Evolutionary conservation across 2,888 invertebrate species (phyloP), one percentile per base, ranked within the genome.

Genomic region (Slavum lentiscoides): DNA sequence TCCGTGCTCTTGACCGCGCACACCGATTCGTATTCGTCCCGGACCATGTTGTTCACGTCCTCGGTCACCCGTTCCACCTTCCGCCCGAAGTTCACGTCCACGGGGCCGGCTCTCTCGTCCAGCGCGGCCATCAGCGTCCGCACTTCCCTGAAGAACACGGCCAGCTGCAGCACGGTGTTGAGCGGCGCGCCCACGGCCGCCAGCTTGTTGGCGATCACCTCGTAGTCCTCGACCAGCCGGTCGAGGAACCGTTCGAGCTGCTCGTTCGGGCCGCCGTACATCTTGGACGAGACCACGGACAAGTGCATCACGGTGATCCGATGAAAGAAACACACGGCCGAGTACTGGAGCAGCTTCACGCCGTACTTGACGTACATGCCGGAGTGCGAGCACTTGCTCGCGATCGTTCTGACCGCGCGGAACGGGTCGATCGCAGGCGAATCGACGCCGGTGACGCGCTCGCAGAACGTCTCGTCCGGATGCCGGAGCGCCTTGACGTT

Each of bases 361-460:
- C 67, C 75, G n/a, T 49, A 59, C 0, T 2, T 8, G n/a, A 76
- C 59, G 75, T 59, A 68, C 75, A 30, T 49, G 13, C 67, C 75
- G 0, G 75, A 68, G 17, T 43, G 17, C 9, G 19, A 30, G 6
- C 75, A 76, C 19, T 23, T 13, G 30, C 8, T 0, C 8, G 59
- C 68, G n/a, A 76, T 17, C 0, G 0, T 0, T 4, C 15, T 8
- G 9, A 68, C 3, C 7, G 23, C 0, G 1, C 8, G 0, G 15
- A 43, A 49, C 58, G 67, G 11, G 17, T 74, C 17, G 11, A 66
- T 8, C 23, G 23, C 23, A 1, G 11, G 2, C 23, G 1, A 23
- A 4, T n/a, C 30, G 0, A 3, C 23, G n/a, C 15, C 19, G 8
- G 1, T 5, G 2, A 49, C 19, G 21, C 21, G 13, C 59, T 1